Evolutionary conservation across 1,140 invertebrate genomes (phyloP), one percentile per base, ranked within the genome.

Genomic region (Dinoponera quadriceps): DNA sequence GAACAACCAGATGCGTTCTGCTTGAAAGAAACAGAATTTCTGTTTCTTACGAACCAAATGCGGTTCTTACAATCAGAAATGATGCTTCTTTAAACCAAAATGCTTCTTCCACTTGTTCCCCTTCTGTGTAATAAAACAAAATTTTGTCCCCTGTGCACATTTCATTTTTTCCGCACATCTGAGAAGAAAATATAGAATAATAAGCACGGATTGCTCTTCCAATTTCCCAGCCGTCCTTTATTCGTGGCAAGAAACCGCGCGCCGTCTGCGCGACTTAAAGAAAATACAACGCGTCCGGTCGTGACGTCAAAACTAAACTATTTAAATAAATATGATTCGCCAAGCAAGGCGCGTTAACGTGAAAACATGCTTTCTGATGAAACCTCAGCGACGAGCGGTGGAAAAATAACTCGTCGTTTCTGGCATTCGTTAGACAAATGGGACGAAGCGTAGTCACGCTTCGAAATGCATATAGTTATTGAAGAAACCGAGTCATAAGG

Each of bases 361-460:
- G 38, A 33, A 55, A 54, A 80, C 27, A 54, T 51, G 13, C 14
- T 44, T 44, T 11, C 4, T 44, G 38, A 44, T 29, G 29, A 78
- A 69, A 48, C 18, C 2, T 33, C 29, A 66, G 14, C n/a, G 20
- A 38, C 13, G 3, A 29, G 3, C 14, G 14, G 38, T 11, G 25
- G 33, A 69, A 80, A 77, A 80, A 48, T n/a, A 78, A 22, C 20
- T 51, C 49, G 27, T 71, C 16, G 38, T 33, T 57, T 57, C 69
- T 22, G 33, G n/a, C 13, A 57, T 69, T 69, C 25, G 71, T 71
- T 69, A 71, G 25, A n/a, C 33, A 71, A 80, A 59, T 71, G 27
- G 11, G n/a, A 71, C 51, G 54, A 80, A 71, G 65, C 49, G n/a
- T 29, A 14, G 13, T 44, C 22, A 14, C 16, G 5, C 9, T 71